These are phyloP conservation scores for Silurus meridionalis DNA, from an alignment of 2,113 vertebrate species.

Conservation along the genomic window DNA sequence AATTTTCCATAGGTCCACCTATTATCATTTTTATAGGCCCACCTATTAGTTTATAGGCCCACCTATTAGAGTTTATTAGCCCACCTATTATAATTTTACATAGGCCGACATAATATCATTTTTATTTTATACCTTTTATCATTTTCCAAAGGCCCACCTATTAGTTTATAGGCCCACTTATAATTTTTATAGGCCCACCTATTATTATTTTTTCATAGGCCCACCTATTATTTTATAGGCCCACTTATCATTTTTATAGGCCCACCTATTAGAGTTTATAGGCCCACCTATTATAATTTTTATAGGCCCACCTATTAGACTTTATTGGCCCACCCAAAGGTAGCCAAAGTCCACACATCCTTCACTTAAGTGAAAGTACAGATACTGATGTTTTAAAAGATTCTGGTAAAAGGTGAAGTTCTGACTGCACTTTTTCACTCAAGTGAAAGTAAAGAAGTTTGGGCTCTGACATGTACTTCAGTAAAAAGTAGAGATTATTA, in stretches of 20 bases:
- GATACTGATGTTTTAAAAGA: too few relatives aligned
- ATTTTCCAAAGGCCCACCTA: background rate
- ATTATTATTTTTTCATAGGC: background rate
- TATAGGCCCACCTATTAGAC: background rate
- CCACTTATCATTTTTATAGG: background rate
- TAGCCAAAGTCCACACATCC: too few relatives aligned
- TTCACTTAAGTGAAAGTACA: too few relatives aligned
- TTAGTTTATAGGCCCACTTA: background rate
- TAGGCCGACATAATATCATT: background rate
- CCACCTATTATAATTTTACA: background rate
- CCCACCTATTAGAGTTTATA: background rate
- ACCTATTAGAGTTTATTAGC: background rate
- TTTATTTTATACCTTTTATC: too few relatives aligned
- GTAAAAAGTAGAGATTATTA: too few relatives aligned
- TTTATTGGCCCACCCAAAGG: too few relatives aligned
- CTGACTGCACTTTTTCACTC: too few relatives aligned
- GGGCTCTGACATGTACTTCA: too few relatives aligned
- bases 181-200: background rate
- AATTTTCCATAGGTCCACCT: background rate
- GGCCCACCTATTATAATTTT: background rate
- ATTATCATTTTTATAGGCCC: background rate
- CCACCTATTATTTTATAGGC: background rate
- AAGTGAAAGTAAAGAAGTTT: too few relatives aligned
- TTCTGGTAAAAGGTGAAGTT: too few relatives aligned
- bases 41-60: background rate